Conservation (phyloP, 2,113 vertebrate species). For the Labeo rohita region DNA sequence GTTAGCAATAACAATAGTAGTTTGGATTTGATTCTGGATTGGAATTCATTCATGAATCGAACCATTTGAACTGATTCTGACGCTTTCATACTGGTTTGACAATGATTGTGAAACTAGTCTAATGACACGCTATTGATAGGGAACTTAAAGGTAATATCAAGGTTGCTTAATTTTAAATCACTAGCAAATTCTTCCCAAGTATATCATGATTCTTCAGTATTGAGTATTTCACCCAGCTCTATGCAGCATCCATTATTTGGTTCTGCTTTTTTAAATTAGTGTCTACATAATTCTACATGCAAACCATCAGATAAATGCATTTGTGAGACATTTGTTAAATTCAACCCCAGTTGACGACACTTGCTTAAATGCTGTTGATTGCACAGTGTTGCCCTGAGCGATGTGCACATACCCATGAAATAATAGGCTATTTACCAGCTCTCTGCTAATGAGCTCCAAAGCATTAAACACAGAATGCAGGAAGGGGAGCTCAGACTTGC, state of each 20-base stretch:
- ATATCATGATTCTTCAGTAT: neutral
- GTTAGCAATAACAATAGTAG: neutral
- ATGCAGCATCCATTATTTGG: neutral
- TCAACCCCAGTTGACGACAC: neutral
- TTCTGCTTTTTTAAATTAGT: neutral
- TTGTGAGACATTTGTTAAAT: constrained; percentile 20
- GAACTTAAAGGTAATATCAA: no score
- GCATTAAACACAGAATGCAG: constrained; percentile 7
- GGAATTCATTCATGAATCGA: neutral
- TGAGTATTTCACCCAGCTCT: neutral
- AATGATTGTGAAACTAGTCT: no score
- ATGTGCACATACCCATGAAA: constrained; percentile 16
- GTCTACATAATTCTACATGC: neutral
- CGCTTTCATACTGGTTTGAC: no score
- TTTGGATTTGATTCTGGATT: neutral
- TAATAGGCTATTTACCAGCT: constrained; percentile 32
- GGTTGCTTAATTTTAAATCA: neutral
- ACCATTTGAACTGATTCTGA: neutral
- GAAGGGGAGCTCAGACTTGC: constrained; percentile 43
- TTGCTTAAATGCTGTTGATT: neutral
- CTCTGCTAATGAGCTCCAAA: constrained; percentile 20
- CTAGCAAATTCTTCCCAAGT: neutral
- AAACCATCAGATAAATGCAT: neutral
- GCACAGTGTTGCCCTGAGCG: neutral
- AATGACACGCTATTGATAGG: no score